Conservation (phyloP, 1,140 invertebrate genomes). For the Drosophila nebulosa region DNA sequence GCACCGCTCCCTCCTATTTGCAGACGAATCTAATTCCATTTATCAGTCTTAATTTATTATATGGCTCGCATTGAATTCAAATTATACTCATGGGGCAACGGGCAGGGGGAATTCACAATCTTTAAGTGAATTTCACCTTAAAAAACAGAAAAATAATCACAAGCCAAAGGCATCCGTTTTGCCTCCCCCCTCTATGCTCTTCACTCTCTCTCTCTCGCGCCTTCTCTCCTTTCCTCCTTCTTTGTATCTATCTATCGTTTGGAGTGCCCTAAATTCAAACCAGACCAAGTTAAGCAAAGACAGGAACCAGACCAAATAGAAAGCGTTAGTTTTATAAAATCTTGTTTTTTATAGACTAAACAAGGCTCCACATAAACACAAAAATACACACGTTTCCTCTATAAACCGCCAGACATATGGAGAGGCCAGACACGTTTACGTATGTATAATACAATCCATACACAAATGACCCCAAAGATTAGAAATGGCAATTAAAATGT, state of each 20-base stretch:
- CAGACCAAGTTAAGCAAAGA: slow-evolving; percentile 5
- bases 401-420: not conserved
- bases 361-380: not conserved
- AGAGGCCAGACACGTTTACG: not conserved
- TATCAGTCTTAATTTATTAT: not conserved
- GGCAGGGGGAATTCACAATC: not conserved
- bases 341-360: slow-evolving; percentile 5
- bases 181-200: too few relatives aligned
- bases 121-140: not conserved
- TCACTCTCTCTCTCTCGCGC: not conserved
- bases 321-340: not conserved
- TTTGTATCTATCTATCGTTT: not conserved
- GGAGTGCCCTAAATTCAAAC: slow-evolving; percentile 11
- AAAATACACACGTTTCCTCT: not conserved
- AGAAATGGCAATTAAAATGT: slow-evolving; percentile 8
- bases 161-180: not conserved
- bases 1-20: not conserved
- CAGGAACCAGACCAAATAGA: slow-evolving; percentile 5
- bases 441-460: not conserved
- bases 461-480: not conserved
- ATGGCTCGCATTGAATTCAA: not conserved
- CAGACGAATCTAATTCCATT: not conserved
- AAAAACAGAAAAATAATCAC: not conserved
- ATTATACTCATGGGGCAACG: not conserved
- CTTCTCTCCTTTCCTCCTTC: not conserved